A percentile compares a stretch with the other conserved stretches of the same genome.
Conservation (phyloP, 2,113 vertebrate species). For the Tretioscincus oriximinensis region DNA sequence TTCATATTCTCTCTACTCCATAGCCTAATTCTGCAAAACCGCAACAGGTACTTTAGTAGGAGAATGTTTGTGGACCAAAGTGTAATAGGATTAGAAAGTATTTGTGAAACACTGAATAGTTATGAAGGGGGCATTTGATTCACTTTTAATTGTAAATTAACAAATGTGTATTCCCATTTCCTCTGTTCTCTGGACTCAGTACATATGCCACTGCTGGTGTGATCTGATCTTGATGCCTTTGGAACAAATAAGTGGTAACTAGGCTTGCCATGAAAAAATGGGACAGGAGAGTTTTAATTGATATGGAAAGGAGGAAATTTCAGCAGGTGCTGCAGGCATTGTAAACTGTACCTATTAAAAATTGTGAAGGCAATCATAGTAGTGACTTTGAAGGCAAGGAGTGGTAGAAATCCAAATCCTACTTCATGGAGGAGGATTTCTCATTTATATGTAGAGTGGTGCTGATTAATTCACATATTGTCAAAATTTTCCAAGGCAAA, state of each 20-base stretch:
- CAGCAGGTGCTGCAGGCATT: no score
- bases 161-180: no score
- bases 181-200: no score
- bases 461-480: background rate
- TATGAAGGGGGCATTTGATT: no score
- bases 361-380: no score
- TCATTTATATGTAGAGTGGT: background rate
- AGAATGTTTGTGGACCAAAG: background rate
- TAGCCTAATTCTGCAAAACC: background rate
- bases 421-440: background rate
- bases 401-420: background rate
- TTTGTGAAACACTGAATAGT: background rate
- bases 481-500: background rate
- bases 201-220: no score
- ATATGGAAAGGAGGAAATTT: no score
- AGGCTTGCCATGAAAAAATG: no score
- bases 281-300: no score
- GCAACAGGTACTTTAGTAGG: background rate
- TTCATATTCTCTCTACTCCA: no score
- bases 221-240: background rate
- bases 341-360: no score
- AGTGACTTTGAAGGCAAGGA: background rate
- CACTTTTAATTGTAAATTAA: no score
- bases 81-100: background rate
- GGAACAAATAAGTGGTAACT: background rate